Evolutionary conservation across 2,888 invertebrate species (phyloP).

Genomic region (Drosophila nigritarsus): DNA sequence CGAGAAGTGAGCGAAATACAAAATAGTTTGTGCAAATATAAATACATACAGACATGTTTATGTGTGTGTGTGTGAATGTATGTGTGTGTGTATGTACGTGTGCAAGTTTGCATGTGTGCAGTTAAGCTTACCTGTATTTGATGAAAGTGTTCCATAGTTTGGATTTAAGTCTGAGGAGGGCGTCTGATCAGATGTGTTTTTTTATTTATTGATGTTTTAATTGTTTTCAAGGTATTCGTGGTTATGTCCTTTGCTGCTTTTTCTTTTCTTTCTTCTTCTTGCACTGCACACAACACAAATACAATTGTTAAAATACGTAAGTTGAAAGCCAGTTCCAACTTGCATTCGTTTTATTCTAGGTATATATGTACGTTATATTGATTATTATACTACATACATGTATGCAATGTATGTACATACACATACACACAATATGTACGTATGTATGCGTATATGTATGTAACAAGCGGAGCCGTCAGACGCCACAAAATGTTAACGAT

Average conservation of each 20-base stretch:
- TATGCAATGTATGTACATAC: conserved; percentile 24
- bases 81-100: conserved; percentile 8
- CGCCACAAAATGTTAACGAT: conserved; percentile 58
- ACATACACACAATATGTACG: conserved; percentile 28
- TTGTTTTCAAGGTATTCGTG: conserved; percentile 28
- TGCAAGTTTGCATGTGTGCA: conserved; percentile 39
- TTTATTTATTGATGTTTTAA: conserved; percentile 19
- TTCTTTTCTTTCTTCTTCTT: conserved; percentile 36
- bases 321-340: conserved; percentile 61
- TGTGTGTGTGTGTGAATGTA: conserved; percentile 13
- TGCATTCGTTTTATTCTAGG: conserved; percentile 63
- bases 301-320: conserved; percentile 53
- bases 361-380: conserved; percentile 60
- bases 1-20: conserved; percentile 38
- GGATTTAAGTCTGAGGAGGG: conserved; percentile 31
- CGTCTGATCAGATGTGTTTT: conserved; percentile 14
- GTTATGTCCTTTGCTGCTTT: conserved; percentile 38
- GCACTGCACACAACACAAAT: conserved; percentile 56
- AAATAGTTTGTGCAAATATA: conserved; percentile 38
- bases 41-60: conserved; percentile 17
- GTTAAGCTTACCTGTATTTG: conserved; percentile 84
- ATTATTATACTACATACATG: conserved; percentile 59
- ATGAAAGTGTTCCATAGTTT: conserved; percentile 84
- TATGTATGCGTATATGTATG: conserved; percentile 29
- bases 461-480: conserved; percentile 49